Conservation (phyloP, 2,113 vertebrate genomes). For the Corydoras sp. region DNA sequence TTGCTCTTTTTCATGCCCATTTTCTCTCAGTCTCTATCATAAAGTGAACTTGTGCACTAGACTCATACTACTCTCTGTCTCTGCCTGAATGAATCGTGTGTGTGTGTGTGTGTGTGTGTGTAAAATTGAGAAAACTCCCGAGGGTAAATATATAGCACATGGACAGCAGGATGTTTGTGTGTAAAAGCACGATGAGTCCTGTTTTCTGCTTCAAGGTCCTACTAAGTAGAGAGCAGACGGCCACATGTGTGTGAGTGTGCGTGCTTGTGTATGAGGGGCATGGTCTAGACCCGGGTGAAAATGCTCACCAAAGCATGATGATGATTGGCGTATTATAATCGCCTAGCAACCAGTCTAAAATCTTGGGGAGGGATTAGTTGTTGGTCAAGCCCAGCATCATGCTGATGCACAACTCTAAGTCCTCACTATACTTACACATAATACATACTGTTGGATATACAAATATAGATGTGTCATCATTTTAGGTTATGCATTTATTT, state of each 20-base stretch:
- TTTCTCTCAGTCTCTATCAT: not conserved
- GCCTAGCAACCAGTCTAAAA: constrained; percentile 30
- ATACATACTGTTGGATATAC: not conserved
- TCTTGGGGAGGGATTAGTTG: constrained; percentile 21
- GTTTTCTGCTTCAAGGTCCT: constrained; percentile 20
- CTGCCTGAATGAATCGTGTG: not conserved
- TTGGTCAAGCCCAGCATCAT: not conserved
- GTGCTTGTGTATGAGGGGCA: constrained; percentile 6
- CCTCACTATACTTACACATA: not conserved
- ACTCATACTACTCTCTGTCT: not conserved
- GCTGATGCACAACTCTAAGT: not conserved
- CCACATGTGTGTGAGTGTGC: not conserved
- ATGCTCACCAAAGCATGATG: constrained; percentile 31
- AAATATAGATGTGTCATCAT: too few relatives aligned
- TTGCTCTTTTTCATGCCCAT: constrained; percentile 1
- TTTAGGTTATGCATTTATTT: too few relatives aligned
- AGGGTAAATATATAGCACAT: constrained; percentile 11
- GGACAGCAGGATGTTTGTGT: constrained; percentile 19
- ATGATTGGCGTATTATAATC: constrained; percentile 35
- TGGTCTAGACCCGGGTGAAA: not conserved
- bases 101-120: constrained; percentile 8
- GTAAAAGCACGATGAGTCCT: not conserved
- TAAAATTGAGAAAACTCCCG: constrained; percentile 4
- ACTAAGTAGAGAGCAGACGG: constrained; percentile 12
- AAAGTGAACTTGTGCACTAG: constrained; percentile 5